A percentile compares a stretch with the other conserved stretches of the same genome.
These are phyloP conservation scores for Oceanodroma tethys DNA, from an alignment of 2,113 vertebrate species.

Conservation along the genomic window DNA sequence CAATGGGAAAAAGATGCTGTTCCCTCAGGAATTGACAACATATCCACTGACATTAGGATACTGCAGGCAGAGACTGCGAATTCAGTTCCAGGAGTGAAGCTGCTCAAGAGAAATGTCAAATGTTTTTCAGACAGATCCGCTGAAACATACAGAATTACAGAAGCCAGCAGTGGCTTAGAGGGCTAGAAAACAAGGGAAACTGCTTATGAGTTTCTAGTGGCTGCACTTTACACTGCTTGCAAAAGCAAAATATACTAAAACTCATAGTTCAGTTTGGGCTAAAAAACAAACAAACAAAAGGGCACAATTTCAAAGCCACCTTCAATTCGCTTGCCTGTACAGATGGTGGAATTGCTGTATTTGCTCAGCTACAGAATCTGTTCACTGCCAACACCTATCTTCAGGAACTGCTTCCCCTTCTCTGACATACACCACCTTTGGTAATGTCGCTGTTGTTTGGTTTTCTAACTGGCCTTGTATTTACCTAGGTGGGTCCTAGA, in stretches of 20 bases:
- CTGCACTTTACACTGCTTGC: background rate
- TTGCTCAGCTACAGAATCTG: background rate
- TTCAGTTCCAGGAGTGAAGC: background rate
- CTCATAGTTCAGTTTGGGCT: background rate
- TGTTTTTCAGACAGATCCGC: background rate
- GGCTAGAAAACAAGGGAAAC: background rate
- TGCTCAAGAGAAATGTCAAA: background rate
- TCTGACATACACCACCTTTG: background rate
- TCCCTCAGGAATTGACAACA: background rate
- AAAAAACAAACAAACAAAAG: background rate
- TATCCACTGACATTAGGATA: background rate
- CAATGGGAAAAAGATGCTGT: background rate
- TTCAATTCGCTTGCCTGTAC: background rate
- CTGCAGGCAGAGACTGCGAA: background rate
- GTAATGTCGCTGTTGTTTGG: accelerated
- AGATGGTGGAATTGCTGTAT: background rate
- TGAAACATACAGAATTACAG: background rate
- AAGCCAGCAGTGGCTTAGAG: background rate
- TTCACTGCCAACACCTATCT: background rate
- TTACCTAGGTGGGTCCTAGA: background rate
- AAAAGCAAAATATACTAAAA: background rate
- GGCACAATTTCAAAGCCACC: background rate
- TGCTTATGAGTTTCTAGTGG: background rate
- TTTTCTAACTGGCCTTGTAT: background rate
- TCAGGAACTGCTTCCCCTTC: background rate